Evolutionary conservation across 1,140 invertebrate species (phyloP), one percentile per base, ranked within the genome.

Genomic region (Drosophila tristis): DNA sequence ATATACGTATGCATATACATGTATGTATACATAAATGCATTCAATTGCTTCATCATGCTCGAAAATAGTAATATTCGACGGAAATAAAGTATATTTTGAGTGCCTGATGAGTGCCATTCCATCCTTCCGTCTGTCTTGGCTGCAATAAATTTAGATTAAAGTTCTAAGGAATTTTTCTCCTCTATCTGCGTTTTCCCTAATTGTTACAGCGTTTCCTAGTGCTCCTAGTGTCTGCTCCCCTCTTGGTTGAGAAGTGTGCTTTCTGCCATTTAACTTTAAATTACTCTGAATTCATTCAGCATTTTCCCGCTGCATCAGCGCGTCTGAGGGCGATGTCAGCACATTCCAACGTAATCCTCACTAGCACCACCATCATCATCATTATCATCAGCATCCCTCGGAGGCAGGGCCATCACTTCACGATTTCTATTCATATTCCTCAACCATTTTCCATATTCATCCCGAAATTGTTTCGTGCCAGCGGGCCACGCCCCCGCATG

Each of bases 241-340:
- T 11, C 6, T 15, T 23, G 15, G n/a, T 5, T 9, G 42, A 2
- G 35, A 0, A 11, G 4, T 9, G 11, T 13, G 5, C 35, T 47
- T 15, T 66, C 29, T 67, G 42, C 49, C 23, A 70, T 68, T 45
- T 20, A 70, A 70, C 35, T 70, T 70, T 70, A 70, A 70, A 70
- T 70, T 70, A 70, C 66, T 70, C 49, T 58, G 45, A 58, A 67
- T 70, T 58, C 44, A 70, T 43, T 43, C 66, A 43, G 26, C 31
- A 57, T 15, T 50, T 70, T 70, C 26, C 23, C 49, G 66, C 66
- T 57, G 66, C 66, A 70, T 58, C 65, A 70, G 44, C 53, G 64
- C 65, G 42, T 55, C 62, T 48, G 7, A 20, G 25, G 51, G n/a
- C 66, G 39, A 25, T 57, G 66, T 70, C 66, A 67, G 66, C 66